These are phyloP conservation scores for Pterophyllum scalare DNA, from an alignment of 2,113 vertebrate genomes.

Conservation along the genomic window DNA sequence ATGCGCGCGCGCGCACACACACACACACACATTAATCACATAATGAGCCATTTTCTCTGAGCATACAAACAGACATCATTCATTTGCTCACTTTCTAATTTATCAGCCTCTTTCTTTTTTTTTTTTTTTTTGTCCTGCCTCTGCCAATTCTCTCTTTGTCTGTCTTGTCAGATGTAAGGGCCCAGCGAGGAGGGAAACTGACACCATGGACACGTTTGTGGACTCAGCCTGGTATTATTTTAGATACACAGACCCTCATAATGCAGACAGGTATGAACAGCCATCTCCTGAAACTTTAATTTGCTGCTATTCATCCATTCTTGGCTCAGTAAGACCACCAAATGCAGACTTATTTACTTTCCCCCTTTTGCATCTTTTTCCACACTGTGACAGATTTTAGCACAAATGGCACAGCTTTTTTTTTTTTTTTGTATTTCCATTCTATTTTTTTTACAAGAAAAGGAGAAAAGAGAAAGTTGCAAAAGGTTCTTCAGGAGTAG, in stretches of 20 bases:
- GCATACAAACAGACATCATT: slow-evolving; percentile 33
- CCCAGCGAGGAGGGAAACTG: slow-evolving; percentile 88
- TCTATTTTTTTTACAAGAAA: not conserved
- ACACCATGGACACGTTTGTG: slow-evolving; percentile 99
- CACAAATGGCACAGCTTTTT: slow-evolving; percentile 6
- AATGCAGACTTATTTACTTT: slow-evolving; percentile 1
- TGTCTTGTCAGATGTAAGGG: slow-evolving; percentile 84
- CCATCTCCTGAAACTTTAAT: not conserved
- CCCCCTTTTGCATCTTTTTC: not conserved
- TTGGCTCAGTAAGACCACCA: not conserved
- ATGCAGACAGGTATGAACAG: slow-evolving; percentile 82
- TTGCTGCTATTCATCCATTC: not conserved
- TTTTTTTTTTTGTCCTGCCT: slow-evolving; percentile 8
- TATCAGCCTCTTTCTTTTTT: slow-evolving; percentile 8
- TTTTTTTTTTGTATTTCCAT: not conserved
- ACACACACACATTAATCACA: slow-evolving; percentile 25
- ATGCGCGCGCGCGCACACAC: not conserved
- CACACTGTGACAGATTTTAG: slow-evolving; percentile 7
- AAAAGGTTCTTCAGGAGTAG: not conserved
- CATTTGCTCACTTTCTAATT: slow-evolving; percentile 45
- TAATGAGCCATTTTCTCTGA: slow-evolving; percentile 46
- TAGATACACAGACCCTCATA: slow-evolving; percentile 91
- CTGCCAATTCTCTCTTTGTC: slow-evolving; percentile 16
- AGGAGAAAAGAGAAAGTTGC: not conserved
- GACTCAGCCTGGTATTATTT: slow-evolving; percentile 98